These are phyloP conservation scores for Cricetomys ansorgei DNA, from an alignment of 2,113 vertebrate genomes.

Conservation along the genomic window DNA sequence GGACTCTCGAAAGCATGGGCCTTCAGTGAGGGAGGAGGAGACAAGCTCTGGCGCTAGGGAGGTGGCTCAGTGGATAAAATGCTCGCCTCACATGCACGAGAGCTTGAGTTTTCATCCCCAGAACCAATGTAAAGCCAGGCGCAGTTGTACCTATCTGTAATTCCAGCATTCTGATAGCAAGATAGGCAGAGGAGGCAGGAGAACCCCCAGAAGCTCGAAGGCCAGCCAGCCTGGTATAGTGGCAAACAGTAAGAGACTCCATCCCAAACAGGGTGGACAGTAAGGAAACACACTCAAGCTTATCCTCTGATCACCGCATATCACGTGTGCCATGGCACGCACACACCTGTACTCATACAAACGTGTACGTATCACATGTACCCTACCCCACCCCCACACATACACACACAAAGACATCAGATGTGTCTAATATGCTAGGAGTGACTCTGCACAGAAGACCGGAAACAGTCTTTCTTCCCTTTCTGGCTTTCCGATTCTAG, in stretches of 20 bases:
- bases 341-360: background rate
- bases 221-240: background rate
- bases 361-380: too few relatives aligned
- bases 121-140: background rate
- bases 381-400: background rate
- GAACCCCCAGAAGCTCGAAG: background rate
- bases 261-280: background rate
- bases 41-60: background rate
- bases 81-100: background rate
- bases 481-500: fast-evolving
- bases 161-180: background rate
- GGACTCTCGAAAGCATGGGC: background rate
- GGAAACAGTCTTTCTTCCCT: fast-evolving
- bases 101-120: background rate
- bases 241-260: background rate
- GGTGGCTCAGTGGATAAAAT: too few relatives aligned
- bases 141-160: background rate
- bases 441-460: background rate
- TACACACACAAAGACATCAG: background rate
- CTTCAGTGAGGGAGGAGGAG: background rate
- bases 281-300: background rate
- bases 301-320: background rate
- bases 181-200: background rate
- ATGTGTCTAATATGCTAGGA: background rate
- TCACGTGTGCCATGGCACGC: background rate